Percentiles rank a stretch among this genome's conserved stretches.
Conservation (phyloP, 1,140 invertebrate genomes). For the Neelides sp. region DNA sequence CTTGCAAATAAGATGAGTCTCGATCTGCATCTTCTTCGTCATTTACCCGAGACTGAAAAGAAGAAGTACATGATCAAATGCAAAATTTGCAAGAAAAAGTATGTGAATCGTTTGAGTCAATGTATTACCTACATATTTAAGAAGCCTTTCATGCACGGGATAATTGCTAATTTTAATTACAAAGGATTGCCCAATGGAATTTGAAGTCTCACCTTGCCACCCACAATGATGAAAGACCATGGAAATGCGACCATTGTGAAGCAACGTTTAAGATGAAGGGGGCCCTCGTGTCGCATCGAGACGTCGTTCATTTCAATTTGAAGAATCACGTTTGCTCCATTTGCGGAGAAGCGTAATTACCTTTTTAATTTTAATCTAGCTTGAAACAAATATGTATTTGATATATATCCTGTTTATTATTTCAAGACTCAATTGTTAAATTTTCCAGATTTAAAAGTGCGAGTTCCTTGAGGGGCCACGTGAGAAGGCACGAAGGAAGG, state of each 20-base stretch:
- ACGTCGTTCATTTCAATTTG: conserved; percentile 24
- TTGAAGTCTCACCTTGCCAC: conserved; percentile 18
- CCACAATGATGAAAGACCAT: conserved; percentile 23
- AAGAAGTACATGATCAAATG: conserved; percentile 19
- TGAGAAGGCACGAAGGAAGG: conserved; percentile 20
- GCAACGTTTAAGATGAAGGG: conserved; percentile 27
- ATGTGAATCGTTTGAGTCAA: not conserved
- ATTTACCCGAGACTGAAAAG: conserved; percentile 21
- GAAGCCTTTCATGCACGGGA: not conserved
- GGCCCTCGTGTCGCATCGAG: conserved; percentile 23
- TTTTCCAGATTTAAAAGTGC: conserved; percentile 22
- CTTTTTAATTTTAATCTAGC: no score
- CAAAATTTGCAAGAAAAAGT: conserved; percentile 23
- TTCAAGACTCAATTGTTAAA: not conserved
- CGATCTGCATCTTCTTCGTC: conserved; percentile 13
- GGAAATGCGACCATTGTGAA: conserved; percentile 28
- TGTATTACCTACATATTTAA: not conserved
- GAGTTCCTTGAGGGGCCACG: conserved; percentile 20
- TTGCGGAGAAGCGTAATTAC: conserved; percentile 20
- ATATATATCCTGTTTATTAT: no score
- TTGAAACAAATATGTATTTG: no score
- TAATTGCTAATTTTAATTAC: conserved; percentile 1
- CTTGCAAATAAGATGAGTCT: conserved; percentile 22
- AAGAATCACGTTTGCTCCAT: conserved; percentile 24
- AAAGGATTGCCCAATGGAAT: conserved; percentile 23